Evolutionary conservation across 2,888 invertebrate species (phyloP), one percentile per base, ranked within the genome.

Genomic region (Choreutis nemorana): DNA sequence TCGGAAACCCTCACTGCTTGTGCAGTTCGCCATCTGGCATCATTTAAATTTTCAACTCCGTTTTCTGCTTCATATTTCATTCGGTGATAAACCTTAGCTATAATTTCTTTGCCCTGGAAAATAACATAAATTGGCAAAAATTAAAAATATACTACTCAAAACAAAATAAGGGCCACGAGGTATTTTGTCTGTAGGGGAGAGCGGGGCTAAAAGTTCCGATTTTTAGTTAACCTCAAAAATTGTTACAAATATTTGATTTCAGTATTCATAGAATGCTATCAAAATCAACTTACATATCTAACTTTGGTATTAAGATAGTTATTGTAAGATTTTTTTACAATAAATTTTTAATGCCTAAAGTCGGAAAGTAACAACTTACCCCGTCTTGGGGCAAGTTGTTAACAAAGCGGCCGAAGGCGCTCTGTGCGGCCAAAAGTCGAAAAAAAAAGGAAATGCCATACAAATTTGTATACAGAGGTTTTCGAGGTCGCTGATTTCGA

Each of bases 11-110:
- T n/a, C n/a, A n/a, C n/a, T n/a, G n/a, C n/a, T n/a, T n/a, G n/a
- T n/a, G n/a, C n/a, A n/a, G n/a, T n/a, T n/a, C n/a, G n/a, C n/a
- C n/a, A n/a, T n/a, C 26, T 26, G n/a, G 30, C 26, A 26, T 30
- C 26, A 25, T 9, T 26, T 7, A 26, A 23, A 4, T 30, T 30
- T 26, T 30, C 26, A 7, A 26, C 26, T 26, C 22, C 26, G 22
- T 26, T 26, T 22, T 30, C 23, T 10, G 31, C 31, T 31, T 31
- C 31, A 22, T 23, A 28, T 31, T n/a, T n/a, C n/a, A n/a, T n/a
- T n/a, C n/a, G n/a, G n/a, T n/a, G n/a, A n/a, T n/a, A n/a, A n/a
- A n/a, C n/a, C n/a, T n/a, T n/a, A n/a, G n/a, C n/a, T n/a, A n/a
- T n/a, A n/a, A n/a, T n/a, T n/a, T n/a, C n/a, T n/a, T n/a, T n/a